Percentiles rank a stretch among this genome's conserved stretches.
Conservation (phyloP, 1,140 invertebrate genomes). For the Orius laevigatus region DNA sequence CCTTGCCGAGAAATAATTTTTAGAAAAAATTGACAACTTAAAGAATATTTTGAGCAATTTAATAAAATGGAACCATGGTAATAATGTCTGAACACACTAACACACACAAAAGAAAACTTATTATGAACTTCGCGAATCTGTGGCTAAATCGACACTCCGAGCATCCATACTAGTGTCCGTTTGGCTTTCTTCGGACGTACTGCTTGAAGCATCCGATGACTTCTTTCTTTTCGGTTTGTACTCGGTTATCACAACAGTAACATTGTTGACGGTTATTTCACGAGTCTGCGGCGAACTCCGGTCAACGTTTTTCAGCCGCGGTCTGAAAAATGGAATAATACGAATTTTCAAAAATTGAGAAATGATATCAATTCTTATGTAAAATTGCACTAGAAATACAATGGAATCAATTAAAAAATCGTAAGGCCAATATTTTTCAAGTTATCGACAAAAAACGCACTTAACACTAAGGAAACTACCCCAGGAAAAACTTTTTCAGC, state of each 20-base stretch:
- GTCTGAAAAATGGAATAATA: constrained; percentile 24
- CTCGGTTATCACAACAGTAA: constrained; percentile 91
- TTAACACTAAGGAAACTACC: too few species aligned
- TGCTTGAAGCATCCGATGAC: constrained; percentile 22
- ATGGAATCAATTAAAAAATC: too few species aligned
- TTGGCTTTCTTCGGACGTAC: constrained; percentile 42
- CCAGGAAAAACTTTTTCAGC: too few species aligned
- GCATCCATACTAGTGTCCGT: constrained; percentile 44
- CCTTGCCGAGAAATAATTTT: too few species aligned
- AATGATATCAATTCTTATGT: background rate
- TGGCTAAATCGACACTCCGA: constrained; percentile 33
- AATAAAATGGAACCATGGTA: too few species aligned
- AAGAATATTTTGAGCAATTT: too few species aligned
- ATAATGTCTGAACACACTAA: too few species aligned
- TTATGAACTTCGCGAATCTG: constrained; percentile 25
- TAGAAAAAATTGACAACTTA: too few species aligned
- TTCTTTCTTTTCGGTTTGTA: constrained; percentile 67
- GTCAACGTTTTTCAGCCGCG: constrained; percentile 79
- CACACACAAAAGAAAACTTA: background rate
- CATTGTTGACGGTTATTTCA: constrained; percentile 89
- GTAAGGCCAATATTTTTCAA: too few species aligned
- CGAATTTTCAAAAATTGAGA: background rate
- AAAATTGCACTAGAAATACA: background rate
- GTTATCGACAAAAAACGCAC: too few species aligned
- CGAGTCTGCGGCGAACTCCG: constrained; percentile 72